Percentiles rank a stretch among this genome's conserved stretches.
Conservation (phyloP, 2,888 invertebrate species). For the Drosophila sordidula region DNA sequence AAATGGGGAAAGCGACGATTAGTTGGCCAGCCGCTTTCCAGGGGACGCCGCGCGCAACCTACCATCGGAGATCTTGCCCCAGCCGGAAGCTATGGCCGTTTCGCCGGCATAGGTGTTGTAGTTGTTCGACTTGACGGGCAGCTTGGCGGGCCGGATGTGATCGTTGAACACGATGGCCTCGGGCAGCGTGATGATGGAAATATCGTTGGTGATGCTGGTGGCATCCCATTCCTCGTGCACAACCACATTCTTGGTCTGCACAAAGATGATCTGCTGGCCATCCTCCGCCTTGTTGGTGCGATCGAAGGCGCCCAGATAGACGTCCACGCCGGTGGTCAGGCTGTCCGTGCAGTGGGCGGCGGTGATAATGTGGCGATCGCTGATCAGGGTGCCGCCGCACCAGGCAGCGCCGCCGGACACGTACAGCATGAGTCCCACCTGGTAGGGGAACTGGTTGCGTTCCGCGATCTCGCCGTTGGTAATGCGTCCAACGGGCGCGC, state of each 20-base stretch:
- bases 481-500: constrained; percentile 70
- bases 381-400: constrained; percentile 83
- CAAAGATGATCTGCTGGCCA: constrained; percentile 71
- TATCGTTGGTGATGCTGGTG: constrained; percentile 83
- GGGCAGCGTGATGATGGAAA: constrained; percentile 85
- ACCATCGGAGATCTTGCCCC: constrained; percentile 80
- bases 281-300: constrained; percentile 64
- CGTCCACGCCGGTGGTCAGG: constrained; percentile 72
- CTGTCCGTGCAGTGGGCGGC: constrained; percentile 83
- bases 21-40: too few species aligned
- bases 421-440: constrained; percentile 75
- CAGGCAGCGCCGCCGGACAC: constrained; percentile 59
- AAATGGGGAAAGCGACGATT: background rate
- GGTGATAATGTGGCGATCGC: constrained; percentile 78
- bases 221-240: constrained; percentile 84
- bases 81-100: constrained; percentile 77
- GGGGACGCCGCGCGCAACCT: too few species aligned
- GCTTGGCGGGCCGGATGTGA: constrained; percentile 65
- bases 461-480: constrained; percentile 71
- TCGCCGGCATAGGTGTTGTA: constrained; percentile 63
- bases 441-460: constrained; percentile 80
- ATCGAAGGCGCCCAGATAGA: constrained; percentile 76
- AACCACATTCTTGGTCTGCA: constrained; percentile 59
- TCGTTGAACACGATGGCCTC: constrained; percentile 80
- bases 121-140: constrained; percentile 60